A percentile compares a stretch with the other conserved stretches of the same genome.
Conservation (phyloP, 2,113 vertebrate species). For the Engraulis encrasicolus region DNA sequence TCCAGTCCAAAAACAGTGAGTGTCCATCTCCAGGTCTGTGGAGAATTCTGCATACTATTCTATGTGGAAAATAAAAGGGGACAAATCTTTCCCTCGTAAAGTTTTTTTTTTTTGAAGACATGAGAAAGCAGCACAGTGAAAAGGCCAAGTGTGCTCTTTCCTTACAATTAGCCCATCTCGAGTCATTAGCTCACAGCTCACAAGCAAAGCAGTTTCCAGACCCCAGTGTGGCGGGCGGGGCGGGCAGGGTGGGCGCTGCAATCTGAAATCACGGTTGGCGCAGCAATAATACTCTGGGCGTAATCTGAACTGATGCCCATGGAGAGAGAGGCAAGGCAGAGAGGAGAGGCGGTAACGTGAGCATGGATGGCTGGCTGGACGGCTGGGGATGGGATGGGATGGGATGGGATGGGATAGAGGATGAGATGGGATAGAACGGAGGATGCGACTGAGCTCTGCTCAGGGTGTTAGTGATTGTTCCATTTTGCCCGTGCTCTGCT, state of each 20-base stretch:
- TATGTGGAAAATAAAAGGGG: background rate
- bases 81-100: slow-evolving; percentile 44
- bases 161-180: slow-evolving; percentile 54
- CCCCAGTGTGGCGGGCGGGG: no score
- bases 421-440: slow-evolving; percentile 61
- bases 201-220: slow-evolving; percentile 64
- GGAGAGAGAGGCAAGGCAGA: slow-evolving; percentile 47
- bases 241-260: no score
- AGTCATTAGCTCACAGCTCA: slow-evolving; percentile 59
- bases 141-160: background rate
- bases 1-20: background rate
- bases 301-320: slow-evolving; percentile 71
- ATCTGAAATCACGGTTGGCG: slow-evolving; percentile 69
- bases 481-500: slow-evolving; percentile 77
- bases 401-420: slow-evolving; percentile 60
- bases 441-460: slow-evolving; percentile 67
- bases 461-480: slow-evolving; percentile 72
- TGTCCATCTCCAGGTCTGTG: background rate
- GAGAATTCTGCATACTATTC: no score
- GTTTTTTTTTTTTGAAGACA: no score
- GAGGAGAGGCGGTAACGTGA: background rate
- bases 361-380: slow-evolving; percentile 18
- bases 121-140: background rate
- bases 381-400: slow-evolving; percentile 65
- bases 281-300: slow-evolving; percentile 67